A percentile compares a stretch with the other conserved stretches of the same genome.
phyloP scores from a whole-genome alignment of 2,888 invertebrate genomes.

The Chymomyza amoena region DNA sequence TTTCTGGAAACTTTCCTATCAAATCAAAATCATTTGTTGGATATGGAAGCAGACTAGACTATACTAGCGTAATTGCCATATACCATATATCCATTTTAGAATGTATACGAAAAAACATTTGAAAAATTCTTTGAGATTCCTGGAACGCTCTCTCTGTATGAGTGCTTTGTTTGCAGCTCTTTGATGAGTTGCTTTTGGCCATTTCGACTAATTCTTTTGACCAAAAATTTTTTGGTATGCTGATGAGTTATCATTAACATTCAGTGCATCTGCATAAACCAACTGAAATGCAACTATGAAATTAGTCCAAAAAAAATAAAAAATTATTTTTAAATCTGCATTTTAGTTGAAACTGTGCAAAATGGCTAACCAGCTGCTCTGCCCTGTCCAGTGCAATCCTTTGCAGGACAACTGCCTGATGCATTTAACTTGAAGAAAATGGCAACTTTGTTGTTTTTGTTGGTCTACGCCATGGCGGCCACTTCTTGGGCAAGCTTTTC shows the following conservation, averaged over 20 bases:
- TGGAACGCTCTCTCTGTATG: background rate
- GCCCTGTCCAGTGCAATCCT: background rate
- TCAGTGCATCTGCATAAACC: constrained; percentile 4
- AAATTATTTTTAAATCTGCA: constrained; percentile 45
- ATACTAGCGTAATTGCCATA: too few species aligned
- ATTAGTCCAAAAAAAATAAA: constrained; percentile 2
- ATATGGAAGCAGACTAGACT: too few species aligned
- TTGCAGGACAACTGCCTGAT: background rate
- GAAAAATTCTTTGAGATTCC: background rate
- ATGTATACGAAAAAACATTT: too few species aligned
- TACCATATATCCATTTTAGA: too few species aligned
- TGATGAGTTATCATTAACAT: constrained; percentile 47
- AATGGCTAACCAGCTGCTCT: constrained; percentile 25
- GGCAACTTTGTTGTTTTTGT: background rate
- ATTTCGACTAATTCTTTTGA: background rate
- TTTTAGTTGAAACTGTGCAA: constrained; percentile 37
- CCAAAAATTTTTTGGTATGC: background rate
- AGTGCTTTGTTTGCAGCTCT: background rate
- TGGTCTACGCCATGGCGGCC: background rate
- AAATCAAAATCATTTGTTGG: too few species aligned
- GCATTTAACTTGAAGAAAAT: background rate
- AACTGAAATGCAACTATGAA: background rate
- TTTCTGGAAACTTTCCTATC: too few species aligned
- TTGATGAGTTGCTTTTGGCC: background rate
- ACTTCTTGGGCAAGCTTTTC: background rate